A percentile compares a stretch with the other conserved stretches of the same genome.
Evolutionary conservation across 1,140 invertebrate species (phyloP).

Genomic region (Amphibalanus amphitrite): DNA sequence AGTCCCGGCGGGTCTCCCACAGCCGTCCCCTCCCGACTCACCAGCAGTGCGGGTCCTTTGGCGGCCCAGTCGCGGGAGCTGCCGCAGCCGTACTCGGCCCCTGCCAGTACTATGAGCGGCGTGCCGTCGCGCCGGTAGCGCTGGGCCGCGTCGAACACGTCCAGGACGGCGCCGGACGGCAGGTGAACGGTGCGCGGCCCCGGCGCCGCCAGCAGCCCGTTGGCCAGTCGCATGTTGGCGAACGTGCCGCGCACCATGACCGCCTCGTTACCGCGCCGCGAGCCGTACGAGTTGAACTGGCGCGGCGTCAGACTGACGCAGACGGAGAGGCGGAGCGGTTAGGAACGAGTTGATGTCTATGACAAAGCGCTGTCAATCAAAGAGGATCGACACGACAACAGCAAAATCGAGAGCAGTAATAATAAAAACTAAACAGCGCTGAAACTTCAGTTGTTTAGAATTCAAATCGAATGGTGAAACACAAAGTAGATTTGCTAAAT

Average conservation of each 20-base stretch:
- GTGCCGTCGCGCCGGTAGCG: constrained; percentile 12
- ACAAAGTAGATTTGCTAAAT: too few species aligned
- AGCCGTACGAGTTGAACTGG: constrained; percentile 38
- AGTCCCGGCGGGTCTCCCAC: too few species aligned
- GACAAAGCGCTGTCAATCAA: too few species aligned
- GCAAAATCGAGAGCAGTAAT: too few species aligned
- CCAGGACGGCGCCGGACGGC: constrained; percentile 26
- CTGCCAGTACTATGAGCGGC: constrained; percentile 20
- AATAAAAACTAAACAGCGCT: too few species aligned
- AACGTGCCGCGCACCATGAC: constrained; percentile 38
- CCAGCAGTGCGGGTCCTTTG: constrained; percentile 35
- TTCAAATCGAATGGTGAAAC: too few species aligned
- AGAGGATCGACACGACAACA: too few species aligned
- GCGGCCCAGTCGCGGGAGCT: constrained; percentile 37
- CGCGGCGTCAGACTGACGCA: constrained; percentile 28
- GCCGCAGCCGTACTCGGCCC: constrained; percentile 16
- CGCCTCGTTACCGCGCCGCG: constrained; percentile 33
- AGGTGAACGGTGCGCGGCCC: constrained; percentile 32
- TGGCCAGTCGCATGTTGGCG: constrained; percentile 37
- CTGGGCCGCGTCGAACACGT: constrained; percentile 15
- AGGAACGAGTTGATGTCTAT: too few species aligned
- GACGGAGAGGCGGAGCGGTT: too few species aligned
- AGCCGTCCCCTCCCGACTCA: background rate
- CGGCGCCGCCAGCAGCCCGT: constrained; percentile 50
- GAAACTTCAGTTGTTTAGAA: too few species aligned